A percentile compares a stretch with the other conserved stretches of the same genome.
These are phyloP conservation scores for Apteryx mantelli DNA, from an alignment of 2,113 vertebrate genomes.

Conservation along the genomic window DNA sequence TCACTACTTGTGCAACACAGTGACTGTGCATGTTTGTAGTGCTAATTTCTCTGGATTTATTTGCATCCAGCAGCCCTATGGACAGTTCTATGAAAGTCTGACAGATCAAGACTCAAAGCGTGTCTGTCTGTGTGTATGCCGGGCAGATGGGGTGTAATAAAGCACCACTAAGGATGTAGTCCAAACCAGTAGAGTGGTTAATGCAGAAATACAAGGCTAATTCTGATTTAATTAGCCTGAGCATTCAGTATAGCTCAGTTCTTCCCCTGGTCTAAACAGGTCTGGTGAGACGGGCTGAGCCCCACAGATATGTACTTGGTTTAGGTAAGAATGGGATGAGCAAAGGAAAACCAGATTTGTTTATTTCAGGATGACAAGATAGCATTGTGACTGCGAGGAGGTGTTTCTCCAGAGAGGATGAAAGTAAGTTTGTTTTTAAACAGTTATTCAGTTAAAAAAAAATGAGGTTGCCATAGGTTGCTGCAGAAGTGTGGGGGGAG, in stretches of 20 bases:
- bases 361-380: neutral
- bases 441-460: neutral
- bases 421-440: neutral
- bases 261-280: neutral
- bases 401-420: neutral
- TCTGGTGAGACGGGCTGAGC: fast-evolving
- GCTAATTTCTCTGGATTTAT: neutral
- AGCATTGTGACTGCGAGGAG: neutral
- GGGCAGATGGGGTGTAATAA: neutral
- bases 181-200: neutral
- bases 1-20: neutral
- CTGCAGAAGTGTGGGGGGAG: neutral
- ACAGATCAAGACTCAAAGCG: neutral
- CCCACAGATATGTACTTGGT: neutral
- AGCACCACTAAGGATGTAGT: neutral
- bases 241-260: neutral
- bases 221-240: neutral
- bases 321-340: neutral
- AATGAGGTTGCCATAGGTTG: neutral
- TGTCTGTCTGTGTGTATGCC: neutral
- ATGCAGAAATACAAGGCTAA: neutral
- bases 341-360: neutral
- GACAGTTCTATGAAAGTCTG: neutral
- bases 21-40: neutral
- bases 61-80: neutral